Conservation (phyloP, 1,140 invertebrate genomes). For the Psilanteris sp. region DNA sequence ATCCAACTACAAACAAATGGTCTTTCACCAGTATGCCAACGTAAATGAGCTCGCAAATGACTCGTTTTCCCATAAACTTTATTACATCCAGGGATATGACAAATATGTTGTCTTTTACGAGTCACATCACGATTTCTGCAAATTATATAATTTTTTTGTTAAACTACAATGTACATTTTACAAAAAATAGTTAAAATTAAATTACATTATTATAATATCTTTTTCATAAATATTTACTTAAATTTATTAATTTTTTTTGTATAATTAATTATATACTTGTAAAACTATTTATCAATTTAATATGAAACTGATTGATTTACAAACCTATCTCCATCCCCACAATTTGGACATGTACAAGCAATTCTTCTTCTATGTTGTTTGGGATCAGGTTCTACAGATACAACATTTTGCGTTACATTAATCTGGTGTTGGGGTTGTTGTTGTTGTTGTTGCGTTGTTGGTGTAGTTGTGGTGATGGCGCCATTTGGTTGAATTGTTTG, state of each 20-base stretch:
- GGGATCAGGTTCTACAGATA: constrained; percentile 64
- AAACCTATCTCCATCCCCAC: constrained; percentile 92
- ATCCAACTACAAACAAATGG: constrained; percentile 97
- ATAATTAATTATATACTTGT: no score
- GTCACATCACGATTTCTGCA: constrained; percentile 74
- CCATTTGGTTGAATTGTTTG: constrained; percentile 80
- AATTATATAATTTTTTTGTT: no score
- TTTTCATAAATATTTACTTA: no score
- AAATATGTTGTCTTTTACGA: constrained; percentile 91
- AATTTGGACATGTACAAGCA: constrained; percentile 98
- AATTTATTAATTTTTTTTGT: no score
- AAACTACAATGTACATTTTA: no score
- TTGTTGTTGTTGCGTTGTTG: constrained; percentile 63
- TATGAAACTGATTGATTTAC: no score
- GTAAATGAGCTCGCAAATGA: constrained; percentile 95
- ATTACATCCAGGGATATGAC: constrained; percentile 96
- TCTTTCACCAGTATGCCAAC: constrained; percentile 96
- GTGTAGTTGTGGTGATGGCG: constrained; percentile 66
- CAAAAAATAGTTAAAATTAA: no score
- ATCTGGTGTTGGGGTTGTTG: constrained; percentile 71
- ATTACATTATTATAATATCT: no score
- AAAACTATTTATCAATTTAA: no score
- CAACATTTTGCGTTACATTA: constrained; percentile 56
- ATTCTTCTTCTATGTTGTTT: constrained; percentile 84
- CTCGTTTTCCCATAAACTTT: constrained; percentile 99